Evolutionary conservation across 2,888 invertebrate species (phyloP).

Genomic region (Ectemnius lituratus): DNA sequence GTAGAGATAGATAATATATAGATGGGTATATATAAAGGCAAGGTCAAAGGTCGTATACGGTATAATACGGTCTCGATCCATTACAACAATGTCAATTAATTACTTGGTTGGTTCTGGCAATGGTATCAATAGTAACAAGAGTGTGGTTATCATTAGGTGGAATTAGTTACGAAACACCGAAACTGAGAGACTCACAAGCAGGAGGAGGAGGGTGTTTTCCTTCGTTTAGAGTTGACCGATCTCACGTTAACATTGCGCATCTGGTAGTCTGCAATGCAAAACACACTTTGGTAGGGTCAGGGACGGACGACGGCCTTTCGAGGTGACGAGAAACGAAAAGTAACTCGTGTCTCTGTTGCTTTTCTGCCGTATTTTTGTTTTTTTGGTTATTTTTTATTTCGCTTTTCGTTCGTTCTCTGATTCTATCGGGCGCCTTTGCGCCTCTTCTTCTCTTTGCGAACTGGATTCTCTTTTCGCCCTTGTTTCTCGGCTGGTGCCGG

Average conservation of each 20-base stretch:
- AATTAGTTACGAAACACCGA: conserved; percentile 77
- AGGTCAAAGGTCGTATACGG: conserved; percentile 58
- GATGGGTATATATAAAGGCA: conserved; percentile 57
- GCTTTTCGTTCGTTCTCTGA: background rate
- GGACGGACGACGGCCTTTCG: conserved; percentile 73
- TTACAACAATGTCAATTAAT: conserved; percentile 60
- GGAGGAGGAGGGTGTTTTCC: conserved; percentile 83
- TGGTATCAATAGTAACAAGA: conserved; percentile 28
- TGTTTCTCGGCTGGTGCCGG: conserved; percentile 2
- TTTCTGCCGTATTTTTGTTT: conserved; percentile 20
- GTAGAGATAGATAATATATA: conserved; percentile 22
- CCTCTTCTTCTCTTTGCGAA: conserved; percentile 2
- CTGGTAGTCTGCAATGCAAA: conserved; percentile 88
- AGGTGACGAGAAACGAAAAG: conserved; percentile 64
- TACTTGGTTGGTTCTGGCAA: conserved; percentile 51
- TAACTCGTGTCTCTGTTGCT: conserved; percentile 42
- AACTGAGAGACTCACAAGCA: conserved; percentile 84
- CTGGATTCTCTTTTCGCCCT: conserved; percentile 3
- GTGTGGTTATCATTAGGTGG: conserved; percentile 72
- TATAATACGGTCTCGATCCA: conserved; percentile 58
- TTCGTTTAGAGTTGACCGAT: conserved; percentile 85
- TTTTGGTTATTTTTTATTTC: conserved; percentile 11
- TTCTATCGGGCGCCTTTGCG: background rate
- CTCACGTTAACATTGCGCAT: conserved; percentile 87
- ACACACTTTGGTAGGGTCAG: conserved; percentile 79